phyloP scores from a whole-genome alignment of 2,113 vertebrate species.

The Chamaea fasciata region DNA sequence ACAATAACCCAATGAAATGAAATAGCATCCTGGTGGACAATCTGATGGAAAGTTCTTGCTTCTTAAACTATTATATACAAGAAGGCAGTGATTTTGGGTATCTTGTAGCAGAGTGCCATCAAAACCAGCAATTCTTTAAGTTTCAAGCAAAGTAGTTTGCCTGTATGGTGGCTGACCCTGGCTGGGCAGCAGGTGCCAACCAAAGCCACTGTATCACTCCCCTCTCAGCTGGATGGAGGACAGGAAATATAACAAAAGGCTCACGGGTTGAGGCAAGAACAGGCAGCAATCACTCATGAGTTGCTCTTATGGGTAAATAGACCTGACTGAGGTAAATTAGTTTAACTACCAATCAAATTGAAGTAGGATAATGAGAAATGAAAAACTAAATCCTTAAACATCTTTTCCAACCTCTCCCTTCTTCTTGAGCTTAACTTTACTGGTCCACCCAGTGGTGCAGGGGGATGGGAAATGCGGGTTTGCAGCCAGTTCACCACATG shows the following conservation, averaged over 20 bases:
- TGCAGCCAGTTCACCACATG: background rate
- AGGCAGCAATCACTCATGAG: accelerated
- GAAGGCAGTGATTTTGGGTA: background rate
- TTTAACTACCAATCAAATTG: background rate
- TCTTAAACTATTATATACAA: background rate
- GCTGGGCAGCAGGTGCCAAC: background rate
- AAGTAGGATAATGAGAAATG: background rate
- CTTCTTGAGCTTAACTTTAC: background rate
- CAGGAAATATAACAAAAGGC: background rate
- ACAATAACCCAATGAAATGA: background rate
- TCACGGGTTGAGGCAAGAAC: background rate
- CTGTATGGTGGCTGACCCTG: background rate
- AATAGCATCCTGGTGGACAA: background rate
- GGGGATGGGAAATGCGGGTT: background rate
- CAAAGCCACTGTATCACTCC: background rate
- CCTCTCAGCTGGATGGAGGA: background rate
- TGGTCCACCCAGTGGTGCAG: background rate
- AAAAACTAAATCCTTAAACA: background rate
- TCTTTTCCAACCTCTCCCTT: background rate
- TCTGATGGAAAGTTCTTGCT: background rate
- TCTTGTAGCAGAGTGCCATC: background rate
- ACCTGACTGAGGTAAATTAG: background rate
- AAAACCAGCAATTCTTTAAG: background rate
- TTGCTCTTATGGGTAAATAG: background rate
- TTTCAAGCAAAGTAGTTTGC: background rate